Evolutionary conservation across 2,888 invertebrate genomes (phyloP), one percentile per base, ranked within the genome.

Genomic region (Andrena dorsata): DNA sequence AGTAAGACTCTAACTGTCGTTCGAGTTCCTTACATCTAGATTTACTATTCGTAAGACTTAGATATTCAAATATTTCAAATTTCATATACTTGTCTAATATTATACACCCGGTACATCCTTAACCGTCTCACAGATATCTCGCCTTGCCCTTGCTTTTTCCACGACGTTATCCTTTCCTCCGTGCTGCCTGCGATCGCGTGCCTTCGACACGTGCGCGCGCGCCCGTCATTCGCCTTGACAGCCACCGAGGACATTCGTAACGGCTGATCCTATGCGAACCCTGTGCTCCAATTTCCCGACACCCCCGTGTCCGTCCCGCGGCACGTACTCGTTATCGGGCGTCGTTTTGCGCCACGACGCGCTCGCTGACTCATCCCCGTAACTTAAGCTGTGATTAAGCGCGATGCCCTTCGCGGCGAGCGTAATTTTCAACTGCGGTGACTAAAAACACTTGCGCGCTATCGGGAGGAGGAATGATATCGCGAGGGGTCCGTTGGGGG

Each of bases 161-260:
- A 63, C 30, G 23, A 35, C 79, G 30, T 79, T 76, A 56, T 71
- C 75, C 65, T 75, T 66, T 68, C 56, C 61, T 66, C 26, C 47
- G 7, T 56, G n/a, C 16, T n/a, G 63, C 56, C 51, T 51, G 13
- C 61, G 47, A 79, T 84, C 77, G 80, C 74, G 72, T 83, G 85
- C 73, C 75, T 47, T 51, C 58, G 76, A 58, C 87, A 88, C 87
- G 87, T 79, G 86, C 72, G 53, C 76, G 86, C 72, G 53, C 76
- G 78, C 80, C 76, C 41, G 76, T 86, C 82, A 78, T 77, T 41
- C 60, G n/a, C 64, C 35, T 23, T 56, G 83, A 74, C 80, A 61
- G 53, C 64, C 56, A 26, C 60, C 78, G 70, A 71, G 49, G 35
- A 13, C 35, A 35, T 53, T 10, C 26, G 16, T 16, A 10, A n/a